These are phyloP conservation scores for Pachymerium ferrugineum DNA, from an alignment of 2,888 invertebrate species.

Conservation along the genomic window DNA sequence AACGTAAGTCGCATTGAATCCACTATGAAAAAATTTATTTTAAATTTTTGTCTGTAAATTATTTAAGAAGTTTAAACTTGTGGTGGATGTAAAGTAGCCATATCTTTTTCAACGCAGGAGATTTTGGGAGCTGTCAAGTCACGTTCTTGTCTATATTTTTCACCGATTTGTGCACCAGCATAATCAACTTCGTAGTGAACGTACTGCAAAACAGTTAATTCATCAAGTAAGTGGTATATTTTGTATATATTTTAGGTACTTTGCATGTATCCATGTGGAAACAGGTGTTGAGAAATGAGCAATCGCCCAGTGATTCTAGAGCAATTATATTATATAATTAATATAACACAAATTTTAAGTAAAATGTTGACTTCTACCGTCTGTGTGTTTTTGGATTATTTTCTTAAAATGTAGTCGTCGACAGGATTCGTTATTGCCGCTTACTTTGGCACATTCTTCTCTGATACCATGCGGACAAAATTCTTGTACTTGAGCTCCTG, in stretches of 20 bases:
- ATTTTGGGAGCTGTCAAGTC: constrained; percentile 33
- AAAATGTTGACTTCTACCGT: constrained; percentile 50
- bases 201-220: constrained; percentile 54
- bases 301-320: constrained; percentile 81
- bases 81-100: constrained; percentile 36
- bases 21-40: constrained; percentile 67
- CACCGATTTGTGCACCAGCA: constrained; percentile 40
- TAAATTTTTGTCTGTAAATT: background rate
- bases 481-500: constrained; percentile 58
- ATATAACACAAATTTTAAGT: too few relatives aligned
- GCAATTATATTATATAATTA: too few relatives aligned
- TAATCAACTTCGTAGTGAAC: constrained; percentile 96
- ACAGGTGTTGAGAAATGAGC: constrained; percentile 95
- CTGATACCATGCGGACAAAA: constrained; percentile 95
- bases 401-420: constrained; percentile 92
- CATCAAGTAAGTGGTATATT: background rate
- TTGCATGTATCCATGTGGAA: constrained; percentile 99
- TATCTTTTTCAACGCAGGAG: constrained; percentile 13
- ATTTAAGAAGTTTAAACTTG: constrained; percentile 32
- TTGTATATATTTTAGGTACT: constrained; percentile 42
- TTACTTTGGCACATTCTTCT: constrained; percentile 65
- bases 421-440: constrained; percentile 58
- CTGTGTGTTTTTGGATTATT: constrained; percentile 91
- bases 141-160: constrained; percentile 30
- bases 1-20: constrained; percentile 94